Base-by-base conservation (phyloP, 1,140 invertebrate genomes). In the Trichoplusia ni region DNA sequence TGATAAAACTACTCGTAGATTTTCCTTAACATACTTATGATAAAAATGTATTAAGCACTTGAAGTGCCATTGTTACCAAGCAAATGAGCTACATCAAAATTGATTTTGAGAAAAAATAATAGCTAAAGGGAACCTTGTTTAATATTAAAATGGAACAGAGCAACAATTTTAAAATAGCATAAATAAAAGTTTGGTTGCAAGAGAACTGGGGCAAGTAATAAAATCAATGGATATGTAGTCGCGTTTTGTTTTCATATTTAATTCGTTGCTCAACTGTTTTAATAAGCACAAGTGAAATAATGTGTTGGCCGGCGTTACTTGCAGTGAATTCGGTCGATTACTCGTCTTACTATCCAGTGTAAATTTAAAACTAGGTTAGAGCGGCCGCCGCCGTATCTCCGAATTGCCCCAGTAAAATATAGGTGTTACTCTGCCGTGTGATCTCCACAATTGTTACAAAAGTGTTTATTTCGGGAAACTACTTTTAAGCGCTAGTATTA, bases 351-450 rank as follows among this genome's bases (percentile, higher is more conserved):
- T 67, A 73, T 78, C 73, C 75, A 75, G 78, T 80, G 75, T 82
- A 87, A 85, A 84, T 84, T 85, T 86, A 84, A 86, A 86, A 85
- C 81, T 85, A 68, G 84, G 84, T 87, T 87, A 87, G 75, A 76
- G 69, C 69, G 46, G 54, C 72, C 67, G 56, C 53, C 61, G 65
- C 69, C 67, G 54, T 71, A 63, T 73, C 74, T 79, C 64, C 71
- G 49, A 80, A 81, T 79, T 64, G 47, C 71, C 61, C 72, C 72
- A 76, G 73, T 81, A 74, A 80, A 82, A 47, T 67, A 19, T 58
- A 56, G 31, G 19, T 49, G 23, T 53, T 65, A 27, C 46, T 16
- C 38, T 58, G 21, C 31, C 54, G 31, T 6, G 27, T 19, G 38
- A 42, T 31, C 18, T 27, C 25, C 18, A 13, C 40, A 18, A 11